A percentile compares a stretch with the other conserved stretches of the same genome.
These are phyloP conservation scores for Diprion similis DNA, from an alignment of 1,140 invertebrate genomes.

Conservation along the genomic window DNA sequence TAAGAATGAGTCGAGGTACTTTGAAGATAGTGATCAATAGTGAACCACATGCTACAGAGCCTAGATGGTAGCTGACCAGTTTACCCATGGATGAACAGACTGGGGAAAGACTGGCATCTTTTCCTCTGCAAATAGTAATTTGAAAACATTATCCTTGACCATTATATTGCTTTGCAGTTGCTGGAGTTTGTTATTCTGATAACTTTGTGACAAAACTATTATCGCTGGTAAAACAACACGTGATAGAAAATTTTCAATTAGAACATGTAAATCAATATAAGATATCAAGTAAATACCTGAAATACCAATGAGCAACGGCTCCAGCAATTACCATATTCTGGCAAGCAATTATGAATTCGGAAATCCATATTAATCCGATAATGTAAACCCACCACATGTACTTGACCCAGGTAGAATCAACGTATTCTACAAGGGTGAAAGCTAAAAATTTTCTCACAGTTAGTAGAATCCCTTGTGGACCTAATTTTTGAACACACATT, in stretches of 20 bases:
- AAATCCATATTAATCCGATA: constrained; percentile 86
- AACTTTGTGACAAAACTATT: too few relatives aligned
- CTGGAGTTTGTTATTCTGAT: too few relatives aligned
- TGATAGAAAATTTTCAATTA: too few relatives aligned
- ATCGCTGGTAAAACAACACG: too few relatives aligned
- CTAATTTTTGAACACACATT: not conserved
- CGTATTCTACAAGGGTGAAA: constrained; percentile 72
- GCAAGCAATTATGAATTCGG: constrained; percentile 90
- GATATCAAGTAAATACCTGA: constrained; percentile 65
- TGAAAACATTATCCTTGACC: constrained; percentile 9
- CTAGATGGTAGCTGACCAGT: constrained; percentile 86
- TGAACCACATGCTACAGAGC: constrained; percentile 90
- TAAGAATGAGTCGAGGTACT: constrained; percentile 85
- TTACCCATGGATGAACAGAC: constrained; percentile 77
- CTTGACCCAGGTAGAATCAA: constrained; percentile 76
- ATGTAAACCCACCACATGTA: constrained; percentile 93
- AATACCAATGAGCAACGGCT: constrained; percentile 89
- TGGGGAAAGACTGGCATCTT: constrained; percentile 66
- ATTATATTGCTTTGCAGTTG: not conserved
- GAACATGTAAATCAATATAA: too few relatives aligned
- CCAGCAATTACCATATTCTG: constrained; percentile 91
- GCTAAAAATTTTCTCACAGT: constrained; percentile 49
- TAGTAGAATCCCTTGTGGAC: not conserved
- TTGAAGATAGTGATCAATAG: constrained; percentile 91
- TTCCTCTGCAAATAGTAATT: constrained; percentile 63